Conservation (phyloP, 1,140 invertebrate species). For the Drosophila sulfurigaster region DNA sequence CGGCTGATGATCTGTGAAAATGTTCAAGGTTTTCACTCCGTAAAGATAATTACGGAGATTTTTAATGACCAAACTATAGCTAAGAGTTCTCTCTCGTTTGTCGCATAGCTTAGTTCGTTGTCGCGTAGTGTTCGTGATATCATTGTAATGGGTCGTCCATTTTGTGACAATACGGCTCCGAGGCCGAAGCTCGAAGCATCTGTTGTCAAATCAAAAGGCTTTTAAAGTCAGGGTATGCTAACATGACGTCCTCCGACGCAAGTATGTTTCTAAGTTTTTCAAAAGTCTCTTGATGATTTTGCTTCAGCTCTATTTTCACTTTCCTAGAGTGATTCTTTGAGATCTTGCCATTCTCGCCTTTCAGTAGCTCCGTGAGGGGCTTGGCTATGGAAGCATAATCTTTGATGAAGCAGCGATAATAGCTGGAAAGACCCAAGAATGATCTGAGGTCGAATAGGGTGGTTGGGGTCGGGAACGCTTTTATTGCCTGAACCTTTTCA, state of each 20-base stretch:
- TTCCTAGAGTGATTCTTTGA: conserved; percentile 19
- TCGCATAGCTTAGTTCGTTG: conserved; percentile 19
- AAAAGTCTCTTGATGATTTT: conserved; percentile 13
- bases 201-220: conserved; percentile 31
- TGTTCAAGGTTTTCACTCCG: conserved; percentile 6
- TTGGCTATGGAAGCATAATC: conserved; percentile 23
- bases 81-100: conserved; percentile 28
- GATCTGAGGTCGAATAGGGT: conserved; percentile 15
- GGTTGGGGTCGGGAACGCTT: conserved; percentile 3
- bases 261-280: conserved; percentile 26
- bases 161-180: conserved; percentile 23
- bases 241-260: conserved; percentile 33
- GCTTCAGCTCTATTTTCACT: conserved; percentile 3
- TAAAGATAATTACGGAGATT: conserved; percentile 24
- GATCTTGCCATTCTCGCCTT: conserved; percentile 25
- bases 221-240: conserved; percentile 28
- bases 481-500: conserved; percentile 29
- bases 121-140: conserved; percentile 20
- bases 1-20: conserved; percentile 34
- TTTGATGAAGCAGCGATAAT: conserved; percentile 22
- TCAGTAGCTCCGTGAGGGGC: conserved; percentile 7
- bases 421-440: conserved; percentile 24
- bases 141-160: conserved; percentile 28
- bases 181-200: conserved; percentile 21
- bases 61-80: conserved; percentile 27